phyloP scores from a whole-genome alignment of 2,113 vertebrate genomes.

The Cephalopterus ornatus region DNA sequence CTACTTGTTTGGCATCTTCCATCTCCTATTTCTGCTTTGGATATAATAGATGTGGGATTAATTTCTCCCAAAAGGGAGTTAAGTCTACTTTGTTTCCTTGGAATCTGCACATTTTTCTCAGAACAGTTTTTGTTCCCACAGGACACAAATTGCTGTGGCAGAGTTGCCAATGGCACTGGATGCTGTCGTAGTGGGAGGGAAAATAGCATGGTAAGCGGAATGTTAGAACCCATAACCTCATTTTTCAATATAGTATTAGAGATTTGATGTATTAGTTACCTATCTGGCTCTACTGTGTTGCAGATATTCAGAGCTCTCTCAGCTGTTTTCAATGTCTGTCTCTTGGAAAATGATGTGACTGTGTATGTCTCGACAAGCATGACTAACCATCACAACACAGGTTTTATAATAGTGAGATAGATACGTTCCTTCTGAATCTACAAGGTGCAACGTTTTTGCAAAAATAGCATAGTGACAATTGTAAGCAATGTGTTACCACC shows the following conservation, averaged over 20 bases:
- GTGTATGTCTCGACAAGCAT: not conserved
- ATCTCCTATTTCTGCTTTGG: not conserved
- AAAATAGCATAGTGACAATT: not conserved
- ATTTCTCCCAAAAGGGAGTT: not conserved
- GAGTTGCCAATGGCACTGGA: constrained; percentile 56
- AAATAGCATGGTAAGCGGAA: constrained; percentile 38
- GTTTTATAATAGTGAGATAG: not conserved
- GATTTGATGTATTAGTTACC: not conserved
- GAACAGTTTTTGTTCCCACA: constrained; percentile 10
- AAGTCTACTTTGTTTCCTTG: not conserved
- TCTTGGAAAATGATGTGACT: not conserved
- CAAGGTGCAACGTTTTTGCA: not conserved
- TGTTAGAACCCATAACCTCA: not conserved
- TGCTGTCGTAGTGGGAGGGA: constrained; percentile 77
- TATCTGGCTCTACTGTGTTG: not conserved
- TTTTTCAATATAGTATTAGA: not conserved
- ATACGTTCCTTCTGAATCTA: not conserved
- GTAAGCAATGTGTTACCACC: not conserved
- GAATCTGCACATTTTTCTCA: not conserved
- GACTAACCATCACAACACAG: not conserved
- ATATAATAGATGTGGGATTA: not conserved
- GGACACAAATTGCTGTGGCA: constrained; percentile 79
- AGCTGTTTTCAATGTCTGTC: not conserved
- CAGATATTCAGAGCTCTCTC: not conserved
- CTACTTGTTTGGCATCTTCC: not conserved